Evolutionary conservation across 2,888 invertebrate species (phyloP), one percentile per base, ranked within the genome.

Genomic region (Thumatha senex): DNA sequence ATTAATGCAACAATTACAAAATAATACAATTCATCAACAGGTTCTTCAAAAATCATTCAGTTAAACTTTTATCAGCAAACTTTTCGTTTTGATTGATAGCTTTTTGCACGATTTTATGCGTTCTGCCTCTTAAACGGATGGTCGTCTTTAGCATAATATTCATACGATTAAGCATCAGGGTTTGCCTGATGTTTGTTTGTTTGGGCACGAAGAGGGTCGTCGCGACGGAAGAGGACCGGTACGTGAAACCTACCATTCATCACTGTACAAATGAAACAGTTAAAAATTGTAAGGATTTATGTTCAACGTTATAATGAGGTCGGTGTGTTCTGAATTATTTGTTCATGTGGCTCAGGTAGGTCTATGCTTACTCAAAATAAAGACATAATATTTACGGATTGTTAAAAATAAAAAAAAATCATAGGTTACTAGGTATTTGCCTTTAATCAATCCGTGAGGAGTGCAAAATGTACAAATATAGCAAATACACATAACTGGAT

Each of bases 271-370:
- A 50, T 51, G 44, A 30, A 12, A 24, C 39, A 52, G 48, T 57
- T 67, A 39, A 54, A 56, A 52, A 1, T 2, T 61, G 46, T 44
- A 44, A 47, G 30, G 43, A 59, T 56, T 48, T 45, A 51, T 56
- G 40, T 40, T 14, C 13, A 7, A 35, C 11, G 8, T 35, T 13
- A 7, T 35, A 13, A 12, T 35, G 35, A 13, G 7, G 12, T 7
- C 18, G n/a, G 2, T 41, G 13, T 11, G 11, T 14, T 30, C 4
- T 15, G 11, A 18, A 38, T 38, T 15, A 12, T 1, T 12, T 34
- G 8, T 8, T 35, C 35, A 8, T 13, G 13, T 13, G 7, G 13
- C 12, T 35, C 7, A 12, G 12, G 11, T 33, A 13, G 9, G 13
- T 2, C 9, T 36, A 33, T 24, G 18, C 18, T 24, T 24, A n/a